A percentile compares a stretch with the other conserved stretches of the same genome.
phyloP scores from a whole-genome alignment of 2,113 vertebrate genomes.

The Elephantulus edwardii region DNA sequence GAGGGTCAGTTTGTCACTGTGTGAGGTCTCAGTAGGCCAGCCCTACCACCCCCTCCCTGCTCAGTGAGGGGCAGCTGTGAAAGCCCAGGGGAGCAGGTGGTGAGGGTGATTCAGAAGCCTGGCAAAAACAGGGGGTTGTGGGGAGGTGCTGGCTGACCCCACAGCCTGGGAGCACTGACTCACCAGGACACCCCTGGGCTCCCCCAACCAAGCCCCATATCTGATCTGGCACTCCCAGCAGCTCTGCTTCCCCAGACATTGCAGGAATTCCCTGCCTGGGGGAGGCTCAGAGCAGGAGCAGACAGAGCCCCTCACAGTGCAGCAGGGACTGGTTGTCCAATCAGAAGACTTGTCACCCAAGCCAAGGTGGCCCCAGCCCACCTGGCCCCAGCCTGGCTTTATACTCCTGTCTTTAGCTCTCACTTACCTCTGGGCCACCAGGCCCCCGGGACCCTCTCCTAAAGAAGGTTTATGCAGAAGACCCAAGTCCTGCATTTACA shows the following conservation, averaged over 20 bases:
- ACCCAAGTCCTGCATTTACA: neutral
- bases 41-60: neutral
- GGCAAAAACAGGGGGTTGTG: accelerated
- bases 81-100: neutral
- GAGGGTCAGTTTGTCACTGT: neutral
- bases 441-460: neutral
- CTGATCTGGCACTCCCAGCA: slow-evolving; percentile 52
- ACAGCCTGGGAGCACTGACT: neutral
- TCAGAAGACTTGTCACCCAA: neutral
- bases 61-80: neutral
- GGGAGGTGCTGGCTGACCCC: slow-evolving; percentile 29
- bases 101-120: neutral
- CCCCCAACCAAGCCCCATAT: neutral
- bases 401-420: neutral
- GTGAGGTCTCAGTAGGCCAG: neutral
- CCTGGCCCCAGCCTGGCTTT: neutral
- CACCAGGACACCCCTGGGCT: slow-evolving; percentile 36
- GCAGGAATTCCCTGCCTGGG: slow-evolving; percentile 28
- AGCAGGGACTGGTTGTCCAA: neutral
- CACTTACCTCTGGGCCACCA: neutral
- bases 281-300: neutral
- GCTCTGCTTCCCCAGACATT: neutral
- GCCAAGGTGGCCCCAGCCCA: neutral
- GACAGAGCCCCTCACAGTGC: neutral
- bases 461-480: neutral